Percentiles rank a stretch among this genome's conserved stretches.
Conservation (phyloP, 2,888 invertebrate genomes). For the Pollenia griseotomentosa region DNA sequence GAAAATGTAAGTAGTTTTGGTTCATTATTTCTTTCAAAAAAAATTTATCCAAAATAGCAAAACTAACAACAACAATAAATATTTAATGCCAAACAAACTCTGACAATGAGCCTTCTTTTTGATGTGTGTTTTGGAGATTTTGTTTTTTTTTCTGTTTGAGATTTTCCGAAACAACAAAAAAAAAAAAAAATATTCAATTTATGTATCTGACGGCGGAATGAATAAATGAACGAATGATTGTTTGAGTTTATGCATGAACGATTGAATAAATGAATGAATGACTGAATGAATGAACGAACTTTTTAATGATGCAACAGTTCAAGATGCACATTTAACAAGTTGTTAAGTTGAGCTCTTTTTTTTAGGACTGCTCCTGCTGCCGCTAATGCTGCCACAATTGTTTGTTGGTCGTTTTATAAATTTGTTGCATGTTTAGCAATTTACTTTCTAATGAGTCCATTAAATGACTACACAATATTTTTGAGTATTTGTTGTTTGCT, state of each 20-base stretch:
- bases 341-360: slow-evolving; percentile 50
- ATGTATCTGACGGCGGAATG: not conserved
- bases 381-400: not conserved
- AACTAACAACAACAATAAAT: slow-evolving; percentile 38
- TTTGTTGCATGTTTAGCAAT: slow-evolving; percentile 63
- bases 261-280: slow-evolving; percentile 44
- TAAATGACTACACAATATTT: slow-evolving; percentile 49
- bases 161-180: not conserved
- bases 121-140: slow-evolving; percentile 24
- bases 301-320: slow-evolving; percentile 73
- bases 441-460: slow-evolving; percentile 72
- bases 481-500: not conserved
- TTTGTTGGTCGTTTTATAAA: slow-evolving; percentile 20
- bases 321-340: slow-evolving; percentile 72
- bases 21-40: slow-evolving; percentile 40
- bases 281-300: slow-evolving; percentile 64
- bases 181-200: not conserved
- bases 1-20: slow-evolving; percentile 1
- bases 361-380: not conserved
- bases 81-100: slow-evolving; percentile 62
- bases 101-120: slow-evolving; percentile 63
- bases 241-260: slow-evolving; percentile 9
- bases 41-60: too few relatives aligned
- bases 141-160: not conserved
- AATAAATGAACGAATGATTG: not conserved